Evolutionary conservation across 2,797 vertebrate species (phyloP), one percentile per base, ranked within the genome.

Genomic region (Lepilemur septentrionalis): DNA sequence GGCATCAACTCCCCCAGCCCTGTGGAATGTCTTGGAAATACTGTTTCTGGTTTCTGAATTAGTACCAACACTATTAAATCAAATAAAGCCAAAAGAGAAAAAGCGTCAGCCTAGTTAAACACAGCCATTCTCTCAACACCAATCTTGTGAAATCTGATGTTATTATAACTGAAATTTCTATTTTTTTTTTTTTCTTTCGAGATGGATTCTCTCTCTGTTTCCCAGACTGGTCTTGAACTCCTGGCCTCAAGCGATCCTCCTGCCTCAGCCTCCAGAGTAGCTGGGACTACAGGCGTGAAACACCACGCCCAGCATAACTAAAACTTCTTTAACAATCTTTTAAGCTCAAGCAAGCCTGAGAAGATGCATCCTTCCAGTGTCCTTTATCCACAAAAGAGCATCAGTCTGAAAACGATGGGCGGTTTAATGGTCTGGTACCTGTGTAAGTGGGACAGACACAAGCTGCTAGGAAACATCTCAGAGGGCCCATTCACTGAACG

Each of bases 361-460:
- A 73, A 81, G 38, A 92, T 7, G 20, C 9, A 11, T 30, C 87
- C 57, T 59, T 89, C 61, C 11, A 13, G 11, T 4, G n/a, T 38
- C 79, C 94, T 92, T 70, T 2, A 88, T 3, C 59, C 92, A 57
- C 76, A 80, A 25, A 78, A 86, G 78, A 82, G 43, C 43, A 11
- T 0, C 30, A 38, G 17, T 72, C 22, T 61, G 30, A 52, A 97
- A 95, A 95, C 30, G 69, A 61, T 61, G 7, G 43, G 28, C 70
- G 41, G 50, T 23, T 95, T 69, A 82, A 97, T 4, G 70, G 73
- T 84, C 96, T 93, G 88, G 85, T 84, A 83, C 69, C 50, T 25
- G 0, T 15, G 22, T 25, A 75, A 94, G 72, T 76, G 86, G 35
- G 23, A 38, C 86, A 89, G 89, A 97, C 83, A 92, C 20, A 67